Percentiles rank a stretch among this genome's conserved stretches.
These are phyloP conservation scores for Hassar affinis DNA, from an alignment of 2,113 vertebrate species.

Conservation along the genomic window DNA sequence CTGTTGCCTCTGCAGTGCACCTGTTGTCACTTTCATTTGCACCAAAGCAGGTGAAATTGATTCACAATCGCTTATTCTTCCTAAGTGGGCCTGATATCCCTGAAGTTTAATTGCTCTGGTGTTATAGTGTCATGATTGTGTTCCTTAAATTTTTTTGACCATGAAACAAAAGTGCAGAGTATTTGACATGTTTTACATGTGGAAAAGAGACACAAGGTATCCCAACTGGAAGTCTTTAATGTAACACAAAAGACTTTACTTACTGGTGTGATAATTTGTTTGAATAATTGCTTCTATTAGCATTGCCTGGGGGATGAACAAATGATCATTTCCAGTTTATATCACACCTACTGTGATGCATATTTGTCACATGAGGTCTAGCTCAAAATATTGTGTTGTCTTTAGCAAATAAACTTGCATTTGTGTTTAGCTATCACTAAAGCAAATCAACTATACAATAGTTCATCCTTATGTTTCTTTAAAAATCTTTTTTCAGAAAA, in stretches of 20 bases:
- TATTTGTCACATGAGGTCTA: conserved; percentile 10
- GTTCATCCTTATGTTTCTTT: not conserved
- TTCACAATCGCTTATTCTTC: too few species aligned
- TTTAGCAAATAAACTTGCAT: not conserved
- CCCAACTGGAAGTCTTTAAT: not conserved
- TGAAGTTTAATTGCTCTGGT: too few species aligned
- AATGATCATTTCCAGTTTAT: conserved; percentile 32
- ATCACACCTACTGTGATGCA: conserved; percentile 23
- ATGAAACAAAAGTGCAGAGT: too few species aligned
- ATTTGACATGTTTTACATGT: not conserved
- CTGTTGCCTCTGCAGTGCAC: too few species aligned
- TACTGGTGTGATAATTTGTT: conserved; percentile 30
- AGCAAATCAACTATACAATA: not conserved
- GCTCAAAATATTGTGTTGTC: conserved; percentile 15
- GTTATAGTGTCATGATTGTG: too few species aligned
- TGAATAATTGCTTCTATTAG: conserved; percentile 42
- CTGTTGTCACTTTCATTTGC: too few species aligned
- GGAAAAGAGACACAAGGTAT: not conserved
- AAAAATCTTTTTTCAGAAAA: not conserved
- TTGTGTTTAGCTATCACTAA: not conserved
- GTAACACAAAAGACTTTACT: conserved; percentile 8
- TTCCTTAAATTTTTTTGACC: too few species aligned
- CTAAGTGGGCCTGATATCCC: too few species aligned
- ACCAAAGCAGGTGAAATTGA: too few species aligned
- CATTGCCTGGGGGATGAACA: conserved; percentile 31